Percentiles rank a stretch among this genome's conserved stretches.
These are phyloP conservation scores for Callorhinus ursinus DNA, from an alignment of 2,113 vertebrate species.

Conservation along the genomic window DNA sequence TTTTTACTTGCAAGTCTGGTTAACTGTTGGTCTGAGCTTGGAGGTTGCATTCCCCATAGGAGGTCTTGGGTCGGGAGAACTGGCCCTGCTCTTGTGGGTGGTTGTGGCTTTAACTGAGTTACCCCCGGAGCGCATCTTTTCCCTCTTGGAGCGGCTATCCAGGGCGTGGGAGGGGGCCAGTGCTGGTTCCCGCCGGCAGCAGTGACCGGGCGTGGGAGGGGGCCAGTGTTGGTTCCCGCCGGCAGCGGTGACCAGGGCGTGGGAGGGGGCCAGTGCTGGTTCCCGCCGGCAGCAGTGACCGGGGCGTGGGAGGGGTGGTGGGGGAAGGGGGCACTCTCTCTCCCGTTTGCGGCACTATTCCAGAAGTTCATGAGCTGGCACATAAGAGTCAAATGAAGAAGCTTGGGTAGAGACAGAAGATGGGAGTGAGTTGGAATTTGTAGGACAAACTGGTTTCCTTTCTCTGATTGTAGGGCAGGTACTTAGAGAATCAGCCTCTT, in stretches of 20 bases:
- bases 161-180: not conserved
- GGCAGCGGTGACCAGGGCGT: not conserved
- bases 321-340: not conserved
- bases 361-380: not conserved
- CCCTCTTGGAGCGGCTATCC: not conserved
- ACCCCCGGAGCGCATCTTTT: not conserved
- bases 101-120: conserved; percentile 41
- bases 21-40: conserved; percentile 18
- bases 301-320: no score
- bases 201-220: not conserved
- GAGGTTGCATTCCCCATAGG: not conserved
- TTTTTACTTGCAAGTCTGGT: not conserved
- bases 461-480: not conserved
- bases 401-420: not conserved
- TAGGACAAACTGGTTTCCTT: not conserved
- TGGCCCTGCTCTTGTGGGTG: not conserved
- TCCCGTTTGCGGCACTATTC: not conserved
- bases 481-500: not conserved
- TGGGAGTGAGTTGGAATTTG: not conserved
- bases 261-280: not conserved
- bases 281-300: conserved; percentile 23
- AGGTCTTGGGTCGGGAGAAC: not conserved
- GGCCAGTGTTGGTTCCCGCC: not conserved
- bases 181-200: not conserved
- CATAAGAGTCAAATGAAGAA: not conserved